phyloP scores from a whole-genome alignment of 1,140 invertebrate genomes.

The Brachionus paranguensis region DNA sequence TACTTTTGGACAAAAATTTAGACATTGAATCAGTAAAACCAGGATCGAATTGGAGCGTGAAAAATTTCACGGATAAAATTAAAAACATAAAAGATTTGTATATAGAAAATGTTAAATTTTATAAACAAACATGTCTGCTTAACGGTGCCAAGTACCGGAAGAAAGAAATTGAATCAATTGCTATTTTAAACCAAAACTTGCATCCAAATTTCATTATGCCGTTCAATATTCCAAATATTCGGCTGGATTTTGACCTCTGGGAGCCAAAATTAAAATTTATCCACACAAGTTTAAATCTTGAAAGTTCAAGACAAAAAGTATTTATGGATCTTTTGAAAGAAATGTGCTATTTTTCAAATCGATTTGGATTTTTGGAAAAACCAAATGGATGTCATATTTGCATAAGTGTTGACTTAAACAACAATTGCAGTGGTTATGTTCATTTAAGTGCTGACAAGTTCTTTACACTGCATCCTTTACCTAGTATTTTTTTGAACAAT shows the following conservation, averaged over 20 bases:
- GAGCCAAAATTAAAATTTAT: not conserved
- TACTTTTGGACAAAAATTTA: not conserved
- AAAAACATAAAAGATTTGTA: not conserved
- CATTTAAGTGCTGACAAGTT: not conserved
- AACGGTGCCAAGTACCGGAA: not conserved
- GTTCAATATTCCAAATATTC: not conserved
- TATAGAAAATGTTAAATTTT: not conserved
- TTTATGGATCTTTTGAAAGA: not conserved
- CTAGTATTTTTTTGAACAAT: slow-evolving; percentile 1
- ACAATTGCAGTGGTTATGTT: not conserved
- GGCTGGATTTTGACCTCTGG: not conserved
- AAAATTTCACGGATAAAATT: not conserved
- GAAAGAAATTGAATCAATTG: not conserved
- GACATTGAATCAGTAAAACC: not conserved
- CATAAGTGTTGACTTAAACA: not conserved
- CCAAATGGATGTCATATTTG: slow-evolving; percentile 20
- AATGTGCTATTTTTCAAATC: not conserved
- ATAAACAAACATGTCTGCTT: not conserved
- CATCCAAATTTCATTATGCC: not conserved
- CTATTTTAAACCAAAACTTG: not conserved
- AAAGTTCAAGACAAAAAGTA: not conserved
- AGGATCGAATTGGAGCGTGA: not conserved
- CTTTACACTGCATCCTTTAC: not conserved
- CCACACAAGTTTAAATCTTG: not conserved
- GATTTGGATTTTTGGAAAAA: not conserved